These are phyloP conservation scores for Megathymus violae DNA, from an alignment of 1,140 invertebrate genomes.

Conservation along the genomic window DNA sequence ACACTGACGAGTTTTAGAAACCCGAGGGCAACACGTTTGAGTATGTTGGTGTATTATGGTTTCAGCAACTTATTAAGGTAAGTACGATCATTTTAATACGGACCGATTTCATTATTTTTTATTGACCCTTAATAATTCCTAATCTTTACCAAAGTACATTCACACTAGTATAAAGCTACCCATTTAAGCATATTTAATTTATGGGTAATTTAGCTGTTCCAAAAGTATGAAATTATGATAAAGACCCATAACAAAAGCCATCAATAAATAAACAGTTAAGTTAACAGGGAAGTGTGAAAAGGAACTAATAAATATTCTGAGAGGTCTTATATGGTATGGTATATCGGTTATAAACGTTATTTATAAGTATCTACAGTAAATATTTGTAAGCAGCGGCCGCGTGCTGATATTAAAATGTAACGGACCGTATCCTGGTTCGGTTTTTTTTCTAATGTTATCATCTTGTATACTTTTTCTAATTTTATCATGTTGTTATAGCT, in stretches of 20 bases:
- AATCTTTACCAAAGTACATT: no score
- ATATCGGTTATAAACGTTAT: slow-evolving; percentile 26
- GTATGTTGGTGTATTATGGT: no score
- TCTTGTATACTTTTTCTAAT: no score
- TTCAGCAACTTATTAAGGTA: no score
- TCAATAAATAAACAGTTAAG: slow-evolving; percentile 18
- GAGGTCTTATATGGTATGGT: background rate
- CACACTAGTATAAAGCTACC: no score
- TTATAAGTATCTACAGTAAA: slow-evolving; percentile 35
- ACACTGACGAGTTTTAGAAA: no score
- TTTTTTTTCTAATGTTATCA: no score
- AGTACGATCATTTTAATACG: no score
- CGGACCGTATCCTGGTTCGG: slow-evolving; percentile 36
- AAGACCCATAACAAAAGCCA: background rate
- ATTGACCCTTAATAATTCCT: no score
- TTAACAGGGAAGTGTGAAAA: slow-evolving; percentile 23
- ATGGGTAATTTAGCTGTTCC: background rate
- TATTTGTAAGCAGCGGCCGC: slow-evolving; percentile 44
- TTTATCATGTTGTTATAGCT: background rate
- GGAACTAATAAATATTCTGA: slow-evolving; percentile 22
- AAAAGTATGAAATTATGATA: background rate
- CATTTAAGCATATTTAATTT: no score
- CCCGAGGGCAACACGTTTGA: no score
- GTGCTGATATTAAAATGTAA: slow-evolving; percentile 31
- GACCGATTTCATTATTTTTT: no score